These are phyloP conservation scores for Metacarcinus magister DNA, from an alignment of 2,888 invertebrate species.

Conservation along the genomic window DNA sequence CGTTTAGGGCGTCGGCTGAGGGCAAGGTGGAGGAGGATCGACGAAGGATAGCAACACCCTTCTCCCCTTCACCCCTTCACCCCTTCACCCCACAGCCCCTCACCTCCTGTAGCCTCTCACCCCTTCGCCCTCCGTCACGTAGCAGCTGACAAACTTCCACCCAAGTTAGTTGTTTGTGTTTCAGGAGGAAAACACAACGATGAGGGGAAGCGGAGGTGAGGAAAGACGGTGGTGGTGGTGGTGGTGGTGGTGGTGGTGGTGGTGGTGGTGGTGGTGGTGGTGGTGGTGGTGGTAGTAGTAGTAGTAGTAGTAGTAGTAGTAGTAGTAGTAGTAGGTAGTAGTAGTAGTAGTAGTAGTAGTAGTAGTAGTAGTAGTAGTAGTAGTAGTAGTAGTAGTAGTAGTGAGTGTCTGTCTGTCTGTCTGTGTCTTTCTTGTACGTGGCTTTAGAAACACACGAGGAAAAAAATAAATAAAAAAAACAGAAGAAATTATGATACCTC, in stretches of 20 bases:
- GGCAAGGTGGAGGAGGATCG: neutral
- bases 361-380: too few relatives aligned
- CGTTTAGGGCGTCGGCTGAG: neutral
- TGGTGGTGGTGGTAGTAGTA: too few relatives aligned
- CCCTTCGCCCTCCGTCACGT: neutral
- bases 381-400: too few relatives aligned
- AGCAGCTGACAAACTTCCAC: neutral
- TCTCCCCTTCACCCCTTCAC: neutral
- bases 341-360: too few relatives aligned
- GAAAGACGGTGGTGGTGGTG: neutral
- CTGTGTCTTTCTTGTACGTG: too few relatives aligned
- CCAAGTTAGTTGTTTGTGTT: constrained; percentile 13
- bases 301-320: too few relatives aligned
- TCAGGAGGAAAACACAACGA: neutral
- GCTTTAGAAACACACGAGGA: too few relatives aligned
- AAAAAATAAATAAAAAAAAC: too few relatives aligned
- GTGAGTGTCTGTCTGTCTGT: too few relatives aligned
- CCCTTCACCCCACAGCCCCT: neutral
- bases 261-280: neutral
- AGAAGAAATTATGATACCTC: too few relatives aligned
- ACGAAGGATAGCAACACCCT: neutral
- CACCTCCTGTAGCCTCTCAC: neutral
- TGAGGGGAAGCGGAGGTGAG: neutral
- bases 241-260: neutral
- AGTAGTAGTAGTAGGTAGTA: too few relatives aligned